Conservation (phyloP, 2,113 vertebrate species). For the Addax nasomaculatus region DNA sequence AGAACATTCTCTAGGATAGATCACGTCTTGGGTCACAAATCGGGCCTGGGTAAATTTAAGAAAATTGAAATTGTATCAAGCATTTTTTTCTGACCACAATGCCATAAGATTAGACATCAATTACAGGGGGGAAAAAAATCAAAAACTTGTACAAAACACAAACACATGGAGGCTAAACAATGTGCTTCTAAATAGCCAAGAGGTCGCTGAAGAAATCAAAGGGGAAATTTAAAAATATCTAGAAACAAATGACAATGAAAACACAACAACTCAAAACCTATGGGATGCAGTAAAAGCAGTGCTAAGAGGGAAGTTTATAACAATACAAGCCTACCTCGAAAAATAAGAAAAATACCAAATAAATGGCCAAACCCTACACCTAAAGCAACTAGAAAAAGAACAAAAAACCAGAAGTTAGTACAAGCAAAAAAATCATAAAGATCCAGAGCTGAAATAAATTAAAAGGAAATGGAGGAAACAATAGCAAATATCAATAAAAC, state of each 20-base stretch:
- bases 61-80: not conserved
- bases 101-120: not conserved
- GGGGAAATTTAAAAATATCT: not conserved
- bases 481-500: not conserved
- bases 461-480: not conserved
- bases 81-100: not conserved
- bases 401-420: not conserved
- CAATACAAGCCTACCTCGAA: not conserved
- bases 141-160: not conserved
- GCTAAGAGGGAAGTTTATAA: not conserved
- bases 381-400: not conserved
- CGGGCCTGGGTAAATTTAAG: not conserved
- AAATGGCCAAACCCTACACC: not conserved
- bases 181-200: not conserved
- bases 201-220: not conserved
- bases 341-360: not conserved
- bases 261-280: not conserved
- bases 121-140: fast-evolving
- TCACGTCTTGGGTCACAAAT: not conserved
- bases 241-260: not conserved
- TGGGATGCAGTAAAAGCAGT: not conserved
- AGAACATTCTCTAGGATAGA: not conserved
- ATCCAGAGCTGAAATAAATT: not conserved
- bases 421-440: not conserved
- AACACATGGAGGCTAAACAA: not conserved